Percentiles rank a stretch among this genome's conserved stretches.
phyloP scores from a whole-genome alignment of 1,140 invertebrate genomes.

The Papilio machaon region DNA sequence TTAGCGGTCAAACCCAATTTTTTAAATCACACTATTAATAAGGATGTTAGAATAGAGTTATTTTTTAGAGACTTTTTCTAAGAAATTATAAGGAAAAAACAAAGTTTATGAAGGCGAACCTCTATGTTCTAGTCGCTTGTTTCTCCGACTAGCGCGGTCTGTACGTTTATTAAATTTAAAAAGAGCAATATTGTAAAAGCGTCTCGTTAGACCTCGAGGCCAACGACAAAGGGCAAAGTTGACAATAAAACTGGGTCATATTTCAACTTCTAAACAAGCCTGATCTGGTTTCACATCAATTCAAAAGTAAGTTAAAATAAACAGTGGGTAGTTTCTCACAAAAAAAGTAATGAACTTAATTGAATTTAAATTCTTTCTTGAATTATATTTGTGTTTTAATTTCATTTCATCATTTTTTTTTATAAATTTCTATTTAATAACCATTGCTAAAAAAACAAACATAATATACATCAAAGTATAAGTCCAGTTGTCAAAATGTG shows the following conservation, averaged over 20 bases:
- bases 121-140: neutral
- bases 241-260: slow-evolving; percentile 38
- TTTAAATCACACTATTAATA: no score
- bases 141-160: neutral
- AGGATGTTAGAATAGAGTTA: no score
- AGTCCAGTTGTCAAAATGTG: no score
- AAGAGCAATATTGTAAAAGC: slow-evolving; percentile 39
- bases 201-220: slow-evolving; percentile 28
- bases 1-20: no score
- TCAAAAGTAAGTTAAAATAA: slow-evolving; percentile 28
- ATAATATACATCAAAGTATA: no score
- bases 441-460: no score
- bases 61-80: no score
- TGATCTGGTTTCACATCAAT: slow-evolving; percentile 27
- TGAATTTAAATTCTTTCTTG: neutral
- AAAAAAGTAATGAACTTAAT: neutral
- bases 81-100: no score
- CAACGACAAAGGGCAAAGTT: slow-evolving; percentile 33
- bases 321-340: neutral
- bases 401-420: no score
- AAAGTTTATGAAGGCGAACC: no score
- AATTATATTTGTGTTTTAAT: neutral
- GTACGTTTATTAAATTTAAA: slow-evolving; percentile 32
- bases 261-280: slow-evolving; percentile 37
- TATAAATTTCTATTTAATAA: no score